Percentiles rank a stretch among this genome's conserved stretches.
Evolutionary conservation across 2,888 invertebrate species (phyloP).

Genomic region (Phymatocera aterrima): DNA sequence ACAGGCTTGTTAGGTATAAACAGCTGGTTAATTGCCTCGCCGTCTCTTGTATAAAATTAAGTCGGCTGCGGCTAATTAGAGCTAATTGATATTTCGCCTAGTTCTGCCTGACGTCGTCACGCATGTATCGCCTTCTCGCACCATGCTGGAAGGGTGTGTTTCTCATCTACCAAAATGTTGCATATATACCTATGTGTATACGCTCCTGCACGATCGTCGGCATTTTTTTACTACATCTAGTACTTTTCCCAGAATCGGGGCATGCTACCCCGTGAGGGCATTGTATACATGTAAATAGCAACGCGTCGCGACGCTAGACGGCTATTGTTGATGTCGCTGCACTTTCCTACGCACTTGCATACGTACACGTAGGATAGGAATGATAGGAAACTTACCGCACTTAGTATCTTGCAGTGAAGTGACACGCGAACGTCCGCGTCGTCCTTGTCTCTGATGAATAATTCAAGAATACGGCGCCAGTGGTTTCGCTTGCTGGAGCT

Average conservation of each 20-base stretch:
- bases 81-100: constrained; percentile 43
- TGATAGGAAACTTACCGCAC: constrained; percentile 40
- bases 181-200: not conserved
- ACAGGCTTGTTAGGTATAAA: constrained; percentile 25
- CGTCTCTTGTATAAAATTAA: constrained; percentile 38
- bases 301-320: constrained; percentile 25
- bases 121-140: constrained; percentile 13
- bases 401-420: constrained; percentile 22
- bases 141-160: not conserved
- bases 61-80: constrained; percentile 32
- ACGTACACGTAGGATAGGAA: constrained; percentile 29
- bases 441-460: constrained; percentile 31
- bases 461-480: constrained; percentile 41
- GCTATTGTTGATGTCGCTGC: not conserved
- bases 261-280: not conserved
- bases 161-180: not conserved
- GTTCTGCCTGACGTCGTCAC: constrained; percentile 35
- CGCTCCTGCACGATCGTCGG: not conserved
- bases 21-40: constrained; percentile 13
- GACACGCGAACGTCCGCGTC: constrained; percentile 12
- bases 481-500: constrained; percentile 32
- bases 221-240: not conserved
- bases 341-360: constrained; percentile 1
- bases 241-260: not conserved
- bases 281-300: constrained; percentile 1